Base-by-base conservation (phyloP, 2,113 vertebrate species). In the Zosterops lateralis region DNA sequence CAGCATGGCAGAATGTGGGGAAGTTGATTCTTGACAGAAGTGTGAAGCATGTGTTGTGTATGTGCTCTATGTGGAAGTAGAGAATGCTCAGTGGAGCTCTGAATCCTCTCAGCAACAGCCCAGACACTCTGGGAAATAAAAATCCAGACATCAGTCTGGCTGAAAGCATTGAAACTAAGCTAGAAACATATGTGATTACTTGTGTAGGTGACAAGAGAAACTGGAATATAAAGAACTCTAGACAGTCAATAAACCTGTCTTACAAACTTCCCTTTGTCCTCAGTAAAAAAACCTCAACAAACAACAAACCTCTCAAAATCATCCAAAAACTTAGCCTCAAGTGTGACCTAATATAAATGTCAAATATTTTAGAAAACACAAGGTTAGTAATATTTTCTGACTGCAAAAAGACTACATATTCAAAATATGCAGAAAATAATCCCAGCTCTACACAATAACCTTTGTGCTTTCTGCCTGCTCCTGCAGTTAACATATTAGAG, bases 161-260 rank as follows among this genome's bases (percentile, higher is more conserved):
- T 91, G 72, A 87, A 95, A 80, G 50, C 44, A 73, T 34, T 92
- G 93, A 60, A 95, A 77, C 42, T 80, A 58, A 95, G 87, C 87
- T 90, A 54, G 79, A 93, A 93, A 85, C 95, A 95, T 73, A 87
- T 95, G 91, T 92, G 87, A 77, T 91, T 87, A 73, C 67, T 95
- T 89, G 74, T 80, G 26, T 54, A 95, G 58, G 81, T 95, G 94
- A 93, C 81, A 96, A 92, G 71, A 95, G 71, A 95, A 79, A 60
- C 74, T 87, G 58, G 21, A 90, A 86, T 92, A 91, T 93, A 91
- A 87, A 91, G 58, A 70, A 68, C 51, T 86, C 32, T 60, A 90
- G 67, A 66, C 88, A 93, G 92, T 79, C 79, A 94, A 93, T 96
- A 97, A 97, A 95, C 87, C 74, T 92, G 95, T 93, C 94, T 87